Conservation (phyloP, 2,888 invertebrate species). For the Crematogaster levior region DNA sequence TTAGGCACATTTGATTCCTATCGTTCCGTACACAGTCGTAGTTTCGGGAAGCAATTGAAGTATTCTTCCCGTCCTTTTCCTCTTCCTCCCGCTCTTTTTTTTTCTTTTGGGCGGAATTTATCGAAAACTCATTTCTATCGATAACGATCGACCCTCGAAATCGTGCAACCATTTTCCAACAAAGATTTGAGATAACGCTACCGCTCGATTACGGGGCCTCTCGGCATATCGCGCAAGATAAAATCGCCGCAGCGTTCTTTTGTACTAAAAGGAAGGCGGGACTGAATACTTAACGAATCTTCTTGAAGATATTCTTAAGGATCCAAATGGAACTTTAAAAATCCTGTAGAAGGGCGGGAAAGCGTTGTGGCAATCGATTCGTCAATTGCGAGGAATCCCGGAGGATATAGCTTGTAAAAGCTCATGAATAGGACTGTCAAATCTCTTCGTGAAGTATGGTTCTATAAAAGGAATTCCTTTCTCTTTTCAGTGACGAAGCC, state of each 20-base stretch:
- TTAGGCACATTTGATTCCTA: constrained; percentile 4
- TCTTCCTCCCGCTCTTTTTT: background rate
- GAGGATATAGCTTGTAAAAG: constrained; percentile 22
- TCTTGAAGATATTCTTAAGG: constrained; percentile 3
- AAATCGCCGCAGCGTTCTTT: constrained; percentile 14
- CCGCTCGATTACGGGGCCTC: constrained; percentile 30
- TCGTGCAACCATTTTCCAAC: constrained; percentile 18
- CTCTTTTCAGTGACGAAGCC: constrained; percentile 84
- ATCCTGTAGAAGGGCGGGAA: constrained; percentile 15
- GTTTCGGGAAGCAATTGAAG: background rate
- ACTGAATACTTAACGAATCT: constrained; percentile 39
- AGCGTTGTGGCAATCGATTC: constrained; percentile 23
- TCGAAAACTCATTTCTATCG: constrained; percentile 28
- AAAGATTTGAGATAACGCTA: constrained; percentile 20
- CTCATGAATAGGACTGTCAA: constrained; percentile 21
- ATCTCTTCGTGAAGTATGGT: constrained; percentile 9
- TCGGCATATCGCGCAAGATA: constrained; percentile 21
- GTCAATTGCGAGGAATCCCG: constrained; percentile 5
- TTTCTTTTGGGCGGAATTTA: background rate
- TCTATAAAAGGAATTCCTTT: constrained; percentile 10
- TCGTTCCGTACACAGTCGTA: background rate
- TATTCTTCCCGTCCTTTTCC: background rate
- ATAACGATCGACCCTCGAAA: constrained; percentile 19
- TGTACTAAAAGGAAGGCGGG: background rate
- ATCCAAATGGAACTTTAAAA: constrained; percentile 37